These are phyloP conservation scores for Podarcis lilfordi DNA, from an alignment of 2,797 vertebrate genomes.

Conservation along the genomic window DNA sequence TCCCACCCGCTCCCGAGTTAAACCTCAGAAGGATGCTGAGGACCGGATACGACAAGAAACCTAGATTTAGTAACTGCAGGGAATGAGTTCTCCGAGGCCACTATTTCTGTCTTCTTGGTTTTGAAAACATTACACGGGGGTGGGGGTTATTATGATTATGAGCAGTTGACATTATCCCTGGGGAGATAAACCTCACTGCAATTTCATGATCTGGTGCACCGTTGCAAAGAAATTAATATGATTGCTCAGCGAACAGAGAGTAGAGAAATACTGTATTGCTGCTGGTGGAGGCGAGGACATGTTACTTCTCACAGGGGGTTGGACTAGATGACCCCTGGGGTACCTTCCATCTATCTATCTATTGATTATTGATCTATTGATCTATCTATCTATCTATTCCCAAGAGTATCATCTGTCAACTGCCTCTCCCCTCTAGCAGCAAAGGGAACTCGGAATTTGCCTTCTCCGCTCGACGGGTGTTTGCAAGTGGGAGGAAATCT, in stretches of 20 bases:
- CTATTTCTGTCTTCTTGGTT: slow-evolving; percentile 53
- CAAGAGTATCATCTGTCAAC: too few relatives aligned
- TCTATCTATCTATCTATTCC: too few relatives aligned
- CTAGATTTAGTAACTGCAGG: slow-evolving; percentile 65
- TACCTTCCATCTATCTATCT: too few relatives aligned
- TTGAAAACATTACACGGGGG: background rate
- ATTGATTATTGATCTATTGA: too few relatives aligned
- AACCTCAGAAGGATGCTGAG: slow-evolving; percentile 42
- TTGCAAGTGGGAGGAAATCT: background rate
- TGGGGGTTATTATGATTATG: slow-evolving; percentile 44
- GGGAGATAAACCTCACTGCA: slow-evolving; percentile 69
- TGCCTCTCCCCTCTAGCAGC: background rate
- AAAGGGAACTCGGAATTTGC: background rate
- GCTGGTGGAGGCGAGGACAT: background rate
- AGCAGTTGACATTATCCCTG: slow-evolving; percentile 59
- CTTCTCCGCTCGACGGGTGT: background rate
- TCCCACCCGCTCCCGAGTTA: slow-evolving; percentile 46
- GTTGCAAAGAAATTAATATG: slow-evolving; percentile 68
- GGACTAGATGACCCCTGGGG: too few relatives aligned
- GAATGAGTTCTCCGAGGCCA: slow-evolving; percentile 28
- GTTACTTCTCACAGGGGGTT: too few relatives aligned
- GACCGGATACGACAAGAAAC: slow-evolving; percentile 59
- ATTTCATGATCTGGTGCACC: slow-evolving; percentile 67
- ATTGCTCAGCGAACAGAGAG: background rate
- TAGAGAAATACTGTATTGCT: too few relatives aligned